Evolutionary conservation across 2,888 invertebrate genomes (phyloP), one percentile per base, ranked within the genome.

Genomic region (Diplazon laetatorius): DNA sequence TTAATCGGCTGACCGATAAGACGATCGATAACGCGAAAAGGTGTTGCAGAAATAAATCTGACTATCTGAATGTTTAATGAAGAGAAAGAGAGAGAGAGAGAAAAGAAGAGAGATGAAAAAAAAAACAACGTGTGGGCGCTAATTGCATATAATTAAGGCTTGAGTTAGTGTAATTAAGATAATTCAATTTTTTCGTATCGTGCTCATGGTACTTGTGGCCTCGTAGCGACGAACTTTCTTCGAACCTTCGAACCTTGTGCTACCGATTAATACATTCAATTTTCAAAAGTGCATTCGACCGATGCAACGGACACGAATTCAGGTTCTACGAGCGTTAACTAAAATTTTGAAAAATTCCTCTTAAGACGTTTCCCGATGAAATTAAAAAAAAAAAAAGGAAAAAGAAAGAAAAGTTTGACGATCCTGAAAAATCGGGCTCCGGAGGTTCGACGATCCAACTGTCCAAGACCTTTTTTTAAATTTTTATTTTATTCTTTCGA

Each of bases 181-280:
- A 76, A 80, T 81, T 77, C 82, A 83, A 78, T 57, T 81, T n/a
- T n/a, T 80, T 81, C 76, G 63, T 77, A 83, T 82, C 82, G 81
- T 78, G 82, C 80, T 82, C 78, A 83, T 78, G 44, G 75, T 66
- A 75, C 72, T 73, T 65, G 70, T 48, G 69, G 48, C 65, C 60
- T 63, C 39, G 44, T 68, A 52, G 12, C 25, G 22, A 46, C 39
- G 48, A 80, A 70, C 39, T 48, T 44, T 35, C 39, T 65, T 37
- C 46, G 18, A 30, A 70, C 39, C 55, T 44, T 35, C 30, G 30
- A 30, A 30, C 30, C 30, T 5, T 30, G n/a, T n/a, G n/a, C n/a
- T n/a, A n/a, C n/a, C n/a, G n/a, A n/a, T n/a, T n/a, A n/a, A n/a
- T n/a, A n/a, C n/a, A n/a, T n/a, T n/a, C n/a, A n/a, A n/a, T n/a